Percentiles rank a stretch among this genome's conserved stretches.
phyloP scores from a whole-genome alignment of 2,113 vertebrate species.

The Sakesphorus luctuosus region DNA sequence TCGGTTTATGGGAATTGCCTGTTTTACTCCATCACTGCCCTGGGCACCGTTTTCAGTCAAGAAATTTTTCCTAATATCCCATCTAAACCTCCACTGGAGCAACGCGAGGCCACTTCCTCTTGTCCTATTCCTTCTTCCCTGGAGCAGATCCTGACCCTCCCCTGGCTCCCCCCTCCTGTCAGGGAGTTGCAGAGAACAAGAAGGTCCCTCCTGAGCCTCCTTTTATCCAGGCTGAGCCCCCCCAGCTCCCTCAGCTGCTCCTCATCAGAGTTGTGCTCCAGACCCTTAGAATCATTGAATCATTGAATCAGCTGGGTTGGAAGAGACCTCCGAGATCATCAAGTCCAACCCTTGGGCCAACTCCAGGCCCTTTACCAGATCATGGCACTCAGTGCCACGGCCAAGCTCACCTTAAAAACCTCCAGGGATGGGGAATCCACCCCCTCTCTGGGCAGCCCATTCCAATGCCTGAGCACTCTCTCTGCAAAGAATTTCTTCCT shows the following conservation, averaged over 20 bases:
- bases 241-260: not conserved
- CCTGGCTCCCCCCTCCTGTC: not conserved
- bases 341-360: no score
- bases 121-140: not conserved
- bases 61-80: not conserved
- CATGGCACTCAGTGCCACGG: no score
- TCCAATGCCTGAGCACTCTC: no score
- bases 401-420: no score
- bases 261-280: not conserved
- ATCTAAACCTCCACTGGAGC: not conserved
- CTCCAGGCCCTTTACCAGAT: no score
- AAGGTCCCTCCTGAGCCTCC: not conserved
- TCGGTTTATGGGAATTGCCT: rapidly evolving
- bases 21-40: not conserved
- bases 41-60: not conserved
- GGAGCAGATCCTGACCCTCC: rapidly evolving
- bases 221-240: not conserved
- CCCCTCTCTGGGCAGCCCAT: no score
- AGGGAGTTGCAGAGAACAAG: not conserved
- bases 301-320: no score
- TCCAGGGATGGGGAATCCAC: not conserved
- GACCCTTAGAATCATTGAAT: not conserved
- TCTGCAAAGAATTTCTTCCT: no score
- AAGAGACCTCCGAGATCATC: no score
- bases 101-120: rapidly evolving